Evolutionary conservation across 2,888 invertebrate genomes (phyloP).

Genomic region (Dascillus cervinus): DNA sequence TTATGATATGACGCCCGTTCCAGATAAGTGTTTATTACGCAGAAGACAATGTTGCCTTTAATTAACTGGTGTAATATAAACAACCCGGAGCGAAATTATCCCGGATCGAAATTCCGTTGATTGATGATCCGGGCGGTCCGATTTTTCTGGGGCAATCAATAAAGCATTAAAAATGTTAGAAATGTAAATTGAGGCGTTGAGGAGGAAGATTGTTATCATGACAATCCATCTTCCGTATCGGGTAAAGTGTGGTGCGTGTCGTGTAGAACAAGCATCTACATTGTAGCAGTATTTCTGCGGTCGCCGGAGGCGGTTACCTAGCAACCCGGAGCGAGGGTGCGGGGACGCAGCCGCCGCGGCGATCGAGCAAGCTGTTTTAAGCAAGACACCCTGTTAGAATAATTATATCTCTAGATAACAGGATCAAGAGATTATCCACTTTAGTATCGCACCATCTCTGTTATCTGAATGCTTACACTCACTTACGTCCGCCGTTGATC

Average conservation of each 20-base stretch:
- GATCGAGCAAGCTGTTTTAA: conserved; percentile 44
- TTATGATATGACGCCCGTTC: conserved; percentile 29
- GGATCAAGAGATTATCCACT: conserved; percentile 45
- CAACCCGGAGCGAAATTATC: too few species aligned
- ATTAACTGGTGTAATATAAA: too few species aligned
- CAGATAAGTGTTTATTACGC: conserved; percentile 30
- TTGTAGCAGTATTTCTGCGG: conserved; percentile 45
- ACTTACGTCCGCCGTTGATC: conserved; percentile 22
- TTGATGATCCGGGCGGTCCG: neutral
- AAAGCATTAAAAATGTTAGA: conserved; percentile 27
- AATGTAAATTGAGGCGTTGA: conserved; percentile 26
- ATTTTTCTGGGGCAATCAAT: conserved; percentile 7
- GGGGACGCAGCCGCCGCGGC: conserved; percentile 29
- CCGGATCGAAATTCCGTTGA: too few species aligned
- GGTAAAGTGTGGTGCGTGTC: conserved; percentile 41
- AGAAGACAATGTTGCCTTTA: conserved; percentile 33
- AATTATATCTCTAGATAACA: conserved; percentile 45
- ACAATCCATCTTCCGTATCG: conserved; percentile 39
- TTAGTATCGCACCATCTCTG: conserved; percentile 40
- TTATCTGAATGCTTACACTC: conserved; percentile 27
- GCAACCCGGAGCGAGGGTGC: conserved; percentile 33
- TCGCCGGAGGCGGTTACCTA: conserved; percentile 41
- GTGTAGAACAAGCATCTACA: conserved; percentile 44
- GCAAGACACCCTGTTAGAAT: conserved; percentile 45
- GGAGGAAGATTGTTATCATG: conserved; percentile 37